These are phyloP conservation scores for Halesus radiatus DNA, from an alignment of 1,140 invertebrate genomes.

Conservation along the genomic window DNA sequence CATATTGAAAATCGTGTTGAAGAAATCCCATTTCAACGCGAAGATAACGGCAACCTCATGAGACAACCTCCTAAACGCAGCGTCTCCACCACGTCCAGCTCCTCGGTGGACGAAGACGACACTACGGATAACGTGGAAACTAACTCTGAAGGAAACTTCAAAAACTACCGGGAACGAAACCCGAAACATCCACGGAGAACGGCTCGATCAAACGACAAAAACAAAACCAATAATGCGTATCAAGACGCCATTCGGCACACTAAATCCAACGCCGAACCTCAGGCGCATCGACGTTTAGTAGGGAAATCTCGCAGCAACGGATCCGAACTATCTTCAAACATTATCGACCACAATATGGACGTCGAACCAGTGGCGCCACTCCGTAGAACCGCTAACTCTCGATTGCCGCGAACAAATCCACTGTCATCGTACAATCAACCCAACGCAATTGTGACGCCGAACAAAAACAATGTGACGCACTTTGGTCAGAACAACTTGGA, in stretches of 20 bases:
- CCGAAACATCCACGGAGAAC: slow-evolving; percentile 65
- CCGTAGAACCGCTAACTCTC: slow-evolving; percentile 65
- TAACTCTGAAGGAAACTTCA: slow-evolving; percentile 69
- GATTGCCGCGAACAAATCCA: slow-evolving; percentile 70
- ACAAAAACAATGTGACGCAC: slow-evolving; percentile 64
- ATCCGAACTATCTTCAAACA: slow-evolving; percentile 30
- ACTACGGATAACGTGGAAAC: slow-evolving; percentile 71
- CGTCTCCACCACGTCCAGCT: slow-evolving; percentile 66
- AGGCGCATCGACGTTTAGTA: slow-evolving; percentile 46
- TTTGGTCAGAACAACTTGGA: slow-evolving; percentile 62
- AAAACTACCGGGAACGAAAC: slow-evolving; percentile 69
- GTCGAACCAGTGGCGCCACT: slow-evolving; percentile 68
- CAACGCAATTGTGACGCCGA: not conserved
- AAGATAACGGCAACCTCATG: slow-evolving; percentile 43
- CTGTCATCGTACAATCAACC: slow-evolving; percentile 68
- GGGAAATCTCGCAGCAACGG: slow-evolving; percentile 60
- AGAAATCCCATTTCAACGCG: slow-evolving; percentile 21
- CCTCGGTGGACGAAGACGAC: slow-evolving; percentile 70
- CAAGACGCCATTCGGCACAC: slow-evolving; percentile 48
- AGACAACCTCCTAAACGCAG: slow-evolving; percentile 52
- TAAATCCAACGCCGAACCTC: slow-evolving; percentile 50
- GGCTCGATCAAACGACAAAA: slow-evolving; percentile 58
- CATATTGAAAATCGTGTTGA: slow-evolving; percentile 74
- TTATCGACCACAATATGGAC: slow-evolving; percentile 30
- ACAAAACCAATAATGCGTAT: slow-evolving; percentile 57